Evolutionary conservation across 2,797 vertebrate genomes (phyloP).

Genomic region (Lates japonicus): DNA sequence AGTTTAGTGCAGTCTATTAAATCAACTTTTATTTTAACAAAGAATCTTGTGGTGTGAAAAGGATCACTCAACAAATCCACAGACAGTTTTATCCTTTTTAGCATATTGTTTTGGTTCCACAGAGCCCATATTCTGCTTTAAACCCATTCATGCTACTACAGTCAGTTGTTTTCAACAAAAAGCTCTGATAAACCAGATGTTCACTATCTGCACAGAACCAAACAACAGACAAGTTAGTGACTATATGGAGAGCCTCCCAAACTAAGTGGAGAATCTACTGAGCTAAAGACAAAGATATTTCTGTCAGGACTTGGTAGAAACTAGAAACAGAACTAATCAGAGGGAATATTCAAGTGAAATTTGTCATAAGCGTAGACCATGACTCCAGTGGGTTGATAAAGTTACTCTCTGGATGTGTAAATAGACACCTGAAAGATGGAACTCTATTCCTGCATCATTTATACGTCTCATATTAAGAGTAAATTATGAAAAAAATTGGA

Average conservation of each 20-base stretch:
- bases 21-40: conserved; percentile 1
- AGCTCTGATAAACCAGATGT: background rate
- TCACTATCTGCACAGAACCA: background rate
- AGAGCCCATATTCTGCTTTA: too few species aligned
- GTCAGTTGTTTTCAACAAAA: too few species aligned
- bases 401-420: background rate
- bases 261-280: background rate
- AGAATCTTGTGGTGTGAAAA: background rate
- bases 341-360: too few species aligned
- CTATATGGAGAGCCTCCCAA: background rate
- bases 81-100: too few species aligned
- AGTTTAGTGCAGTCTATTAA: background rate
- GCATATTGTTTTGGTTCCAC: too few species aligned
- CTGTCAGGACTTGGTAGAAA: background rate
- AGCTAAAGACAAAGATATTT: background rate
- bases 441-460: background rate
- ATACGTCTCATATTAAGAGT: background rate
- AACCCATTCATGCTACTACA: too few species aligned
- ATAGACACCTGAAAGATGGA: background rate
- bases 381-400: background rate
- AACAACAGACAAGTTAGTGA: background rate
- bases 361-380: too few species aligned
- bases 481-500: background rate
- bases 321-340: background rate
- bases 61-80: background rate